These are phyloP conservation scores for Umimayanthus chanpuru DNA, from an alignment of 92 coral and sea anemone genomes.

Conservation along the genomic window DNA sequence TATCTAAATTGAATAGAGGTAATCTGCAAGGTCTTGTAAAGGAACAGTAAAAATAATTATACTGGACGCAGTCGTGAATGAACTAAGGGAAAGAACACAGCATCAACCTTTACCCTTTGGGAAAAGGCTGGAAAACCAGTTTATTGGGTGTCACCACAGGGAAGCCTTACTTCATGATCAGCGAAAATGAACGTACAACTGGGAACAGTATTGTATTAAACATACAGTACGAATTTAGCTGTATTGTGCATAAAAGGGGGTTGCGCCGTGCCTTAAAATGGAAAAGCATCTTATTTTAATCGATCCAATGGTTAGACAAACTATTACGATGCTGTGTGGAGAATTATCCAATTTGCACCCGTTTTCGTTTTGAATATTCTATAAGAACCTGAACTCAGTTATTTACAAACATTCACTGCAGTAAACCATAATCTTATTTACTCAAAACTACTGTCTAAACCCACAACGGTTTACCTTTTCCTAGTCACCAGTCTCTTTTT, in stretches of 20 bases:
- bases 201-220: neutral
- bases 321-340: neutral
- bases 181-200: neutral
- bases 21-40: neutral
- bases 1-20: neutral
- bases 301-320: neutral
- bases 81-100: neutral
- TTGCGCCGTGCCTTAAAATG: neutral
- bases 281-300: neutral
- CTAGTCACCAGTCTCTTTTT: no score
- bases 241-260: neutral
- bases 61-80: neutral
- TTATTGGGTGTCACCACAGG: no score
- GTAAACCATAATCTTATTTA: no score
- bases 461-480: neutral
- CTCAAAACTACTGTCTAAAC: neutral
- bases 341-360: neutral
- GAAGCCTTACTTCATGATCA: neutral
- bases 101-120: neutral
- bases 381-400: neutral
- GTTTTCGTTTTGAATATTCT: neutral
- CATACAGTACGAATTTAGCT: neutral
- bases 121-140: neutral
- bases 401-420: neutral
- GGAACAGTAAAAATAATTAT: neutral